Evolutionary conservation across 2,888 invertebrate genomes (phyloP).

Genomic region (Phengaris alcon): DNA sequence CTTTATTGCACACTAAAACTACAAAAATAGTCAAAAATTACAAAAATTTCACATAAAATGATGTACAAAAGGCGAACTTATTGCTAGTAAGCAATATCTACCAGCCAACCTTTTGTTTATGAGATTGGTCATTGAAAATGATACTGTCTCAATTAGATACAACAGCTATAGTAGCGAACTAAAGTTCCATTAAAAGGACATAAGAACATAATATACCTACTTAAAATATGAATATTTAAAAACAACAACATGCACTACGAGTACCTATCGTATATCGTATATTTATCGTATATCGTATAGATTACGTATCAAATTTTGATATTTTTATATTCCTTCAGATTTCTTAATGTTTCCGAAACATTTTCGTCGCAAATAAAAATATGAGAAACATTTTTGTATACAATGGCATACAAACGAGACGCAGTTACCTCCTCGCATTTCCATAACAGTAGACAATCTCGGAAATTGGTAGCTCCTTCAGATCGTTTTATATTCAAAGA

Average conservation of each 20-base stretch:
- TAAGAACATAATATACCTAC: too few relatives aligned
- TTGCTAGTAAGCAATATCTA: too few relatives aligned
- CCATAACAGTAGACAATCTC: conserved; percentile 55
- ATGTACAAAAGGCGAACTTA: too few relatives aligned
- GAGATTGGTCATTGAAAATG: too few relatives aligned
- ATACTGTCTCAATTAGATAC: too few relatives aligned
- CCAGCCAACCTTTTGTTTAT: too few relatives aligned
- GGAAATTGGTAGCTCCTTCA: conserved; percentile 43
- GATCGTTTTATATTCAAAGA: conserved; percentile 55
- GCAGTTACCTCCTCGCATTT: conserved; percentile 47
- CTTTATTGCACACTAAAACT: too few relatives aligned
- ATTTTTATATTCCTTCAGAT: background rate
- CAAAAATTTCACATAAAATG: too few relatives aligned
- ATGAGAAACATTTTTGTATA: conserved; percentile 34
- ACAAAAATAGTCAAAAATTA: too few relatives aligned
- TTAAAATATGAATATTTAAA: too few relatives aligned
- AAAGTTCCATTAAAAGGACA: too few relatives aligned
- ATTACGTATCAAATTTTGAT: background rate
- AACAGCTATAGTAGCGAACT: too few relatives aligned
- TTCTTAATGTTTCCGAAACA: background rate
- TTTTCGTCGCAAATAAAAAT: conserved; percentile 19
- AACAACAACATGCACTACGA: background rate
- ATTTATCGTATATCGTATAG: background rate
- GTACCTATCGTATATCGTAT: background rate
- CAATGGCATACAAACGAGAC: conserved; percentile 50